Conservation (phyloP, 2,113 vertebrate genomes). For the Apodemus sylvaticus region DNA sequence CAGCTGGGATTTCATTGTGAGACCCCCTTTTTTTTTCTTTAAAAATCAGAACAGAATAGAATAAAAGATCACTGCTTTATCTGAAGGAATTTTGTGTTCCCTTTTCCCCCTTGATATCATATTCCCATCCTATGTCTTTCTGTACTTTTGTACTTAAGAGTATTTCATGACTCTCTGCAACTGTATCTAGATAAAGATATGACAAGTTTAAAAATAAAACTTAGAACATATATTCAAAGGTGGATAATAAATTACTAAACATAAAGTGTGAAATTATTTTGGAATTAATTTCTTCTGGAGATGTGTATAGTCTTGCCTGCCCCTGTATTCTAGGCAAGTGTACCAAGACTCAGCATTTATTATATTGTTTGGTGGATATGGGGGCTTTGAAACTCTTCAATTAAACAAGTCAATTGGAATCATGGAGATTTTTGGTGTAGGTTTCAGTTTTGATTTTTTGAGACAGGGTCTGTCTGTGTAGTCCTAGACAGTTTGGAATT, state of each 20-base stretch:
- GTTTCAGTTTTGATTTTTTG: background rate
- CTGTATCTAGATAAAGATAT: background rate
- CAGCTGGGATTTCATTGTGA: background rate
- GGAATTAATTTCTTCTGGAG: slow-evolving; percentile 30
- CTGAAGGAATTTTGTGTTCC: background rate
- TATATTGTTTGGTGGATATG: background rate
- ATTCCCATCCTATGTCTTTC: slow-evolving; percentile 7
- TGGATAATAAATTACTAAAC: slow-evolving; percentile 20
- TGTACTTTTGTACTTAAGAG: slow-evolving; percentile 23
- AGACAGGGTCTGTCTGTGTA: background rate
- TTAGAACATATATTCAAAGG: slow-evolving; percentile 1
- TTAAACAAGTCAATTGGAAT: slow-evolving; percentile 7
- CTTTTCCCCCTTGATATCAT: slow-evolving; percentile 51
- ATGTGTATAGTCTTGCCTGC: background rate
- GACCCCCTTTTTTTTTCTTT: background rate
- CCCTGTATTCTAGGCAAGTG: background rate
- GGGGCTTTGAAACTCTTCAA: background rate
- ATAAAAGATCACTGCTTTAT: background rate
- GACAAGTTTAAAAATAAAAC: background rate
- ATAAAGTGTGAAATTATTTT: slow-evolving; percentile 29
- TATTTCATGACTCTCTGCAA: slow-evolving; percentile 29
- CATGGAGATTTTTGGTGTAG: background rate
- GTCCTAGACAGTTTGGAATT: background rate
- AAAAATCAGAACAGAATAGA: background rate
- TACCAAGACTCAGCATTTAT: background rate